phyloP scores from a whole-genome alignment of 2,888 invertebrate genomes.

The Esperia sulphurella region DNA sequence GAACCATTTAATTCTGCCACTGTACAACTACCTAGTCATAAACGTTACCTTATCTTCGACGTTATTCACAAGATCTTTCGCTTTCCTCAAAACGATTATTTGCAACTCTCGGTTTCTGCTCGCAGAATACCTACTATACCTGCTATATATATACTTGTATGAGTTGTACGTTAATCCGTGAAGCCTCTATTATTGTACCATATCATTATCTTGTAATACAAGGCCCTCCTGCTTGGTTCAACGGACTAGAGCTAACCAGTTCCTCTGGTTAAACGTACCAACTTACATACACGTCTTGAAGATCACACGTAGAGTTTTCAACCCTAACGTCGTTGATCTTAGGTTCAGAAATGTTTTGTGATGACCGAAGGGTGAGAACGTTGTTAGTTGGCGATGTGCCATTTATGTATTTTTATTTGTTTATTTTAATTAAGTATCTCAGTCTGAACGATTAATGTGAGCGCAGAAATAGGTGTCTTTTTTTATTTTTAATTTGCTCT shows the following conservation, averaged over 20 bases:
- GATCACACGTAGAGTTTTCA: not conserved
- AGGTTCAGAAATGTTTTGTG: not conserved
- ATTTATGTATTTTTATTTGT: constrained; percentile 7
- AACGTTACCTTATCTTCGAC: too few species aligned
- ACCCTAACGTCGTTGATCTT: not conserved
- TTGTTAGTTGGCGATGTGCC: constrained; percentile 6
- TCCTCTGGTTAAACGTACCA: constrained; percentile 1
- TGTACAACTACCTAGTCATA: too few species aligned
- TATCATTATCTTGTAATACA: constrained; percentile 8
- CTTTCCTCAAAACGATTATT: not conserved
- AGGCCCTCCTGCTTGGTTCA: constrained; percentile 9
- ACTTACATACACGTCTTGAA: constrained; percentile 2
- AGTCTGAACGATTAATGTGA: not conserved
- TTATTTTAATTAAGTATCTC: not conserved
- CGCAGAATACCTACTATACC: not conserved
- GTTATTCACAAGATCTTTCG: not conserved
- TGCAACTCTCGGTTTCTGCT: constrained; percentile 4
- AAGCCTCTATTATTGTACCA: constrained; percentile 3
- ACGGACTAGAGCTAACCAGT: constrained; percentile 9
- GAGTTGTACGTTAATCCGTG: not conserved
- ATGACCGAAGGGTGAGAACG: not conserved
- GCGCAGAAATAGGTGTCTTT: not conserved
- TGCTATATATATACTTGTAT: not conserved
- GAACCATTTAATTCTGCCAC: too few species aligned
- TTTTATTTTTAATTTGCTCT: not conserved